These are phyloP conservation scores for Mico argentatus DNA, from an alignment of 2,797 vertebrate genomes.

Conservation along the genomic window DNA sequence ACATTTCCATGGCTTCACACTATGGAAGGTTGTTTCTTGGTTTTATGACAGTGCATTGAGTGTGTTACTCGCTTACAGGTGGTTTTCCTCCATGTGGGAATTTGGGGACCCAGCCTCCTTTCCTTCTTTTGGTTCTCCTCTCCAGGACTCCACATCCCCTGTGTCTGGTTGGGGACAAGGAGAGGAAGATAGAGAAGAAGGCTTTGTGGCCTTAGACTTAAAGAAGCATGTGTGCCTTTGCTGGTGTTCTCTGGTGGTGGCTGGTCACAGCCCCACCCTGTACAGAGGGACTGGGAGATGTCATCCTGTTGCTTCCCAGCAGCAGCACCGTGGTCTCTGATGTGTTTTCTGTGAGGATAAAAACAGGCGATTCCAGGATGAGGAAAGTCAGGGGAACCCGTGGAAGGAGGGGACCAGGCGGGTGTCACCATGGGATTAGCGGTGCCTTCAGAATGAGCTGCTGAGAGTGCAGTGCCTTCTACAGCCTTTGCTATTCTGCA, in stretches of 20 bases:
- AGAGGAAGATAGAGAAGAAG: not conserved
- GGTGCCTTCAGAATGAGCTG: not conserved
- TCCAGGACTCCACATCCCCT: not conserved
- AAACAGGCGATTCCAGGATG: not conserved
- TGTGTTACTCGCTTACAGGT: not conserved
- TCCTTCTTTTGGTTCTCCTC: not conserved
- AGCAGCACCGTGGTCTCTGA: not conserved
- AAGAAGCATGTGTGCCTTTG: not conserved
- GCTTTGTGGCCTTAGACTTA: not conserved
- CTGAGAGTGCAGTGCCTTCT: not conserved
- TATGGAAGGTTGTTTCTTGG: not conserved
- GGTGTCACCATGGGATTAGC: not conserved
- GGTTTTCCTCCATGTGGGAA: not conserved
- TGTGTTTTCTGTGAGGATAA: not conserved
- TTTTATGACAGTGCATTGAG: not conserved
- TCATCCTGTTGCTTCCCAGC: not conserved
- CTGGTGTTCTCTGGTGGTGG: not conserved
- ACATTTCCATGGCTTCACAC: not conserved
- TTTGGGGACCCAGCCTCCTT: not conserved
- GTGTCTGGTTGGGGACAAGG: not conserved
- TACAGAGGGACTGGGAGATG: too few species aligned
- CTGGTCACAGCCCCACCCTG: not conserved
- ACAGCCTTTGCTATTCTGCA: too few species aligned
- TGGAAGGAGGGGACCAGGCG: not conserved
- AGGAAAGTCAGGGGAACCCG: not conserved